Percentiles rank a stretch among this genome's conserved stretches.
These are phyloP conservation scores for Macrosiphum euphorbiae DNA, from an alignment of 2,888 invertebrate species.

Conservation along the genomic window DNA sequence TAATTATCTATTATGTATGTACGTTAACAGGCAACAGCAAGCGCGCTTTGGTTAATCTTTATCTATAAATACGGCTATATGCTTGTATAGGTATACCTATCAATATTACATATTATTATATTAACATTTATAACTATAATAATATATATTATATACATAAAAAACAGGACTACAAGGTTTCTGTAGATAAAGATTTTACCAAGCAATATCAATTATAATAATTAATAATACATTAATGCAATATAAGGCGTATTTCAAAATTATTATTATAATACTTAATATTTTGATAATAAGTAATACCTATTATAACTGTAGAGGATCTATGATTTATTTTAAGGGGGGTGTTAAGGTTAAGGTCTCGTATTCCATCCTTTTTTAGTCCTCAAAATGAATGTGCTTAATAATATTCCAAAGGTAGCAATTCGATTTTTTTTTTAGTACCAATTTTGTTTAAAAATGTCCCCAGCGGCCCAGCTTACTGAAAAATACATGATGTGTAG, in stretches of 20 bases:
- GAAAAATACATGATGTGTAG: too few species aligned
- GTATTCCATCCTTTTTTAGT: too few species aligned
- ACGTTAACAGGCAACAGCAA: neutral
- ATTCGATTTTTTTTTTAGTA: too few species aligned
- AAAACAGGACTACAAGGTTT: neutral
- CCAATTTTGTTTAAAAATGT: too few species aligned
- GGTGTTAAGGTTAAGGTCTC: too few species aligned
- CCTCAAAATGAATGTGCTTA: too few species aligned
- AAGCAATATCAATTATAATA: neutral
- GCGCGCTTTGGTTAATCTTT: neutral
- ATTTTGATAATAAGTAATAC: neutral
- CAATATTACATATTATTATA: neutral
- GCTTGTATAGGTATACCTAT: neutral
- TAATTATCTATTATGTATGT: neutral
- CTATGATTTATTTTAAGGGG: too few species aligned
- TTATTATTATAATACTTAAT: neutral
- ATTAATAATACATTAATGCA: too few species aligned
- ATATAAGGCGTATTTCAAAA: neutral
- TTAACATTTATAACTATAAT: neutral
- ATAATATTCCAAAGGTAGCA: too few species aligned
- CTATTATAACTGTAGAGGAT: neutral
- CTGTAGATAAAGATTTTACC: neutral
- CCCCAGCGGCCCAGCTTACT: too few species aligned
- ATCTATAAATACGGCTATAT: neutral
- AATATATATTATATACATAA: neutral